Evolutionary conservation across 1,140 invertebrate genomes (phyloP).

Genomic region (Meloidogyne floridensis): DNA sequence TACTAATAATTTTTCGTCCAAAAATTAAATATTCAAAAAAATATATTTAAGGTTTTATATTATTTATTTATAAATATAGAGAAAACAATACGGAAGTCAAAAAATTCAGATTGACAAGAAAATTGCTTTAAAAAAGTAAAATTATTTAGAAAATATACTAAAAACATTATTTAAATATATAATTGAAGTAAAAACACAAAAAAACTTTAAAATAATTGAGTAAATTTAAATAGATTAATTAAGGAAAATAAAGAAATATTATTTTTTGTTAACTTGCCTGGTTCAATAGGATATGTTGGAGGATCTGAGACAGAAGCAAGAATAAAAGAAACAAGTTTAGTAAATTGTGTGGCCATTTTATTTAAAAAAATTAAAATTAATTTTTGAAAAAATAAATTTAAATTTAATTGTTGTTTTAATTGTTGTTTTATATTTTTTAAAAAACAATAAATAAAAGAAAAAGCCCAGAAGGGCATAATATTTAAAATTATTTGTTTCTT

Average conservation of each 20-base stretch:
- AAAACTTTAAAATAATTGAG: neutral
- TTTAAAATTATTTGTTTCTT: neutral
- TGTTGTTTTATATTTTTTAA: neutral
- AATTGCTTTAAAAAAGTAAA: neutral
- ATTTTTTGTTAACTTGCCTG: neutral
- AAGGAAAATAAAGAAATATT: constrained; percentile 5
- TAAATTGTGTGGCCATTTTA: constrained; percentile 64
- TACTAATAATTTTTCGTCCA: too few relatives aligned
- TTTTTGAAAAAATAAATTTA: neutral
- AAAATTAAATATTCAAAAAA: neutral
- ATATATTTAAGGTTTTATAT: neutral
- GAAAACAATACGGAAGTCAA: constrained; percentile 12
- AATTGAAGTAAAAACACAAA: neutral
- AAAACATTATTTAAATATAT: neutral
- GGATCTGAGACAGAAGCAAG: constrained; percentile 65
- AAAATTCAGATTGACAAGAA: constrained; percentile 16
- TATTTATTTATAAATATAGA: neutral
- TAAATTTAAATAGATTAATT: neutral
- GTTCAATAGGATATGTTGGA: constrained; percentile 31
- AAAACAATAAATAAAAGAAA: neutral
- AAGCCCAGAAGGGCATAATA: neutral
- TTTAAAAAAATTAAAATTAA: neutral
- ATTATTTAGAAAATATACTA: neutral
- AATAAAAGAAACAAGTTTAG: constrained; percentile 65
- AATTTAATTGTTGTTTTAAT: neutral